Conservation (phyloP, 2,113 vertebrate species). For the Rhinoptilus africanus region DNA sequence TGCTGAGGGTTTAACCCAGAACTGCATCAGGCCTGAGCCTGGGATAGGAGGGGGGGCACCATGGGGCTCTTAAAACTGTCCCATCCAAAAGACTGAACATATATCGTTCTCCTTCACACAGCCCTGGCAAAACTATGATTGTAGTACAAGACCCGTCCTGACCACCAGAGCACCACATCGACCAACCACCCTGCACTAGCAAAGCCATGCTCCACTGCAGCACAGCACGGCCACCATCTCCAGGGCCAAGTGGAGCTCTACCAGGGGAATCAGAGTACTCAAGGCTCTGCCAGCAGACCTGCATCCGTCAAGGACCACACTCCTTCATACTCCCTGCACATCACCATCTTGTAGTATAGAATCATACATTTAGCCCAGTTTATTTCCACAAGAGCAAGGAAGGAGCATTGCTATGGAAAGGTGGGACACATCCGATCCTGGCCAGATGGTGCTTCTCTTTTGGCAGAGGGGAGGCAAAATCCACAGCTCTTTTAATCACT, state of each 20-base stretch:
- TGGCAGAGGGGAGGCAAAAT: not conserved
- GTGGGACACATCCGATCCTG: not conserved
- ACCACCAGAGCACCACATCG: fast-evolving
- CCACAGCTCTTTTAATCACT: not conserved
- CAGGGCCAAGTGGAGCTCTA: not conserved
- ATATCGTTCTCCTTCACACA: not conserved
- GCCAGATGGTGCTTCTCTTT: not conserved
- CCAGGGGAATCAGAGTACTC: not conserved
- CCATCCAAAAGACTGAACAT: not conserved
- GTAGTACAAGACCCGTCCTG: not conserved
- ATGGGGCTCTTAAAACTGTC: not conserved
- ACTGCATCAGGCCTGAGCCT: not conserved
- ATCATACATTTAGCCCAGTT: not conserved
- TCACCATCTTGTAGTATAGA: not conserved
- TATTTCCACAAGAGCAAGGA: not conserved
- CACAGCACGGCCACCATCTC: fast-evolving
- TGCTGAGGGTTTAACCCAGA: not conserved
- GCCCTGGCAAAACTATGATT: not conserved
- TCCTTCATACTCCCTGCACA: not conserved
- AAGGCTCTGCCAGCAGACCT: not conserved
- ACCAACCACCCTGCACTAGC: not conserved
- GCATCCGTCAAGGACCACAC: not conserved
- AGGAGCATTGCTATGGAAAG: not conserved
- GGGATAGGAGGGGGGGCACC: not conserved
- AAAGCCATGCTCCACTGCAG: not conserved